Percentiles rank a stretch among this genome's conserved stretches.
These are phyloP conservation scores for Erebia epiphron DNA, from an alignment of 2,888 invertebrate species.

Conservation along the genomic window DNA sequence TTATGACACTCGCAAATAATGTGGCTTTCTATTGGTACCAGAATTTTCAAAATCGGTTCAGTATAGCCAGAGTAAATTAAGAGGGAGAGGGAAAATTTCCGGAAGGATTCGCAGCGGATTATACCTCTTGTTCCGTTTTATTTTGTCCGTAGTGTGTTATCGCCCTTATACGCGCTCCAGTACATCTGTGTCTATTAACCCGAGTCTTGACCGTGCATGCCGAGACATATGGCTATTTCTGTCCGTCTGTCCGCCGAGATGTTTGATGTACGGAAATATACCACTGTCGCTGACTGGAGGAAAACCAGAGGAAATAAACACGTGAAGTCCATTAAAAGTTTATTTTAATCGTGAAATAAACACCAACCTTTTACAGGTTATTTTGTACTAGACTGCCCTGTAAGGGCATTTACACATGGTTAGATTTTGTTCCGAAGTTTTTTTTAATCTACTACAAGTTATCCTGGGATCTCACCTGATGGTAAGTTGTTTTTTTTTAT, in stretches of 20 bases:
- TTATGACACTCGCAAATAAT: too few relatives aligned
- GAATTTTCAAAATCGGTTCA: too few relatives aligned
- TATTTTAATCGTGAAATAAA: not conserved
- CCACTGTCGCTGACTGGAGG: not conserved
- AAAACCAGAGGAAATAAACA: slow-evolving; percentile 1
- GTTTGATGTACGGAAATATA: slow-evolving; percentile 4
- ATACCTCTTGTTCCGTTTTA: too few relatives aligned
- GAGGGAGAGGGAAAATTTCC: too few relatives aligned
- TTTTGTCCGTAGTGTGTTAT: not conserved
- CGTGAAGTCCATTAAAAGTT: not conserved
- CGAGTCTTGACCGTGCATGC: slow-evolving; percentile 11
- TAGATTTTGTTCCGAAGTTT: not conserved
- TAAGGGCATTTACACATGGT: too few relatives aligned
- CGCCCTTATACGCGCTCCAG: not conserved
- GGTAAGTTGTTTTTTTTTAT: too few relatives aligned
- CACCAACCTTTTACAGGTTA: not conserved
- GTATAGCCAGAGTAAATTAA: too few relatives aligned
- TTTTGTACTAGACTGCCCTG: too few relatives aligned
- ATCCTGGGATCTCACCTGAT: too few relatives aligned
- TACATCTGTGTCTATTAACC: not conserved
- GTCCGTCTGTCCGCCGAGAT: slow-evolving; percentile 1
- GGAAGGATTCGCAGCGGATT: too few relatives aligned
- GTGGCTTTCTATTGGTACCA: too few relatives aligned
- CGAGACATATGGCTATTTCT: slow-evolving; percentile 24
- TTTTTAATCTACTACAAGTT: too few relatives aligned